phyloP scores from a whole-genome alignment of 2,797 vertebrate species.

The Rallus crepitans region DNA sequence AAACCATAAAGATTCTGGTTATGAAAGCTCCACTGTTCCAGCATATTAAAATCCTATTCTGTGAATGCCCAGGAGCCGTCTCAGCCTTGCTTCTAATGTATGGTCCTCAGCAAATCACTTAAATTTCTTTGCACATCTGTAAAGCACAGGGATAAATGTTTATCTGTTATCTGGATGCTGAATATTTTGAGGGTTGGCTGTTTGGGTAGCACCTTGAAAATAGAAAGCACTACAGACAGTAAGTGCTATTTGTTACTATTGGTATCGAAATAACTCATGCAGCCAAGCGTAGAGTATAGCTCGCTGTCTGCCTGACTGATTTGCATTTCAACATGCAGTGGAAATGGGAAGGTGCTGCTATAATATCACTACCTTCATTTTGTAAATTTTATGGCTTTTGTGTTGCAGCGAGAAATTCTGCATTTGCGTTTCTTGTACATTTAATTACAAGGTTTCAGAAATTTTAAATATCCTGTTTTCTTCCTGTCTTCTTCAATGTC shows the following conservation, averaged over 20 bases:
- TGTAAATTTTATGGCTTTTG: neutral
- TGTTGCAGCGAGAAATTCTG: neutral
- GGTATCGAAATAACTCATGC: conserved; percentile 20
- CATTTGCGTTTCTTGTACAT: neutral
- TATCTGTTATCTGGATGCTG: neutral
- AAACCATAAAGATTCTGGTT: neutral
- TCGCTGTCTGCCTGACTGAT: conserved; percentile 26
- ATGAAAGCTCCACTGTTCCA: neutral
- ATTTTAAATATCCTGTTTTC: neutral
- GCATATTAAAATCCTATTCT: neutral
- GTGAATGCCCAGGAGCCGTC: neutral
- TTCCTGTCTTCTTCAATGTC: neutral
- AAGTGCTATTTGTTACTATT: conserved; percentile 27
- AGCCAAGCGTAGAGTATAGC: neutral
- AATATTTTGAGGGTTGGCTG: neutral
- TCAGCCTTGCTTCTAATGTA: neutral
- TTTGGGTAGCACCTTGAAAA: conserved; percentile 6
- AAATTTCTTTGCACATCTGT: neutral
- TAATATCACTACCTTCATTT: neutral
- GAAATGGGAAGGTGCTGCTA: neutral
- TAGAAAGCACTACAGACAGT: neutral
- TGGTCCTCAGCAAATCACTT: neutral
- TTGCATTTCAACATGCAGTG: conserved; percentile 4
- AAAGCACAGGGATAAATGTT: neutral
- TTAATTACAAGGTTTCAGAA: neutral